Evolutionary conservation across 2,888 invertebrate genomes (phyloP).

Genomic region (Dasysyrphus albostriatus): DNA sequence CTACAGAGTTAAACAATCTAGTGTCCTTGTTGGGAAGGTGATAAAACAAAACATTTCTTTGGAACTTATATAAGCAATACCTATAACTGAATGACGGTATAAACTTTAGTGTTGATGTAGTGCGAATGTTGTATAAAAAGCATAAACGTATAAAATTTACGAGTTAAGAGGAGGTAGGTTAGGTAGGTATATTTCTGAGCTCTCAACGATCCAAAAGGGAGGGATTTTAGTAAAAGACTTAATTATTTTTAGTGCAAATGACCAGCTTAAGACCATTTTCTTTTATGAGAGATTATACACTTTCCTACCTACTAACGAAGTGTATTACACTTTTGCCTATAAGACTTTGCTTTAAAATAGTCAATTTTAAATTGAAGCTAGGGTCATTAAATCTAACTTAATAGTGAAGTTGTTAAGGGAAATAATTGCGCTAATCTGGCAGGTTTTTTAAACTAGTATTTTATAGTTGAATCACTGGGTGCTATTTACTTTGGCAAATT

Average conservation of each 20-base stretch:
- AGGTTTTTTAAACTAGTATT: neutral
- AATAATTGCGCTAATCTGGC: neutral
- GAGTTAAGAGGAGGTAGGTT: neutral
- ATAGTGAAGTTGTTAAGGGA: neutral
- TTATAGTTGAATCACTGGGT: neutral
- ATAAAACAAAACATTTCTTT: conserved; percentile 68
- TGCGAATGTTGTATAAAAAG: conserved; percentile 46
- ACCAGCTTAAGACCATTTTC: conserved; percentile 44
- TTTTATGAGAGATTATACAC: conserved; percentile 63
- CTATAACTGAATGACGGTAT: neutral
- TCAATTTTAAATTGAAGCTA: conserved; percentile 23
- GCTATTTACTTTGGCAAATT: neutral
- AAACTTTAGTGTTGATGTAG: conserved; percentile 51
- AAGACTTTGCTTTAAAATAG: conserved; percentile 28
- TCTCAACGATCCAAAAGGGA: conserved; percentile 8
- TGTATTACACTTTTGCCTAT: conserved; percentile 52
- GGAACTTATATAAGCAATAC: neutral
- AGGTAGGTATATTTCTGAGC: neutral
- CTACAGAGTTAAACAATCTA: neutral
- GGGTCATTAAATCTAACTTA: conserved; percentile 7
- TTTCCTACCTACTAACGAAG: conserved; percentile 23
- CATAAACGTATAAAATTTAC: conserved; percentile 61
- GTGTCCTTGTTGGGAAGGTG: conserved; percentile 35
- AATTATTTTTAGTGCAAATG: conserved; percentile 73
- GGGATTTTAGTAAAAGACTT: conserved; percentile 52